phyloP scores from a whole-genome alignment of 2,113 vertebrate species.

The Phaethornis superciliosus region DNA sequence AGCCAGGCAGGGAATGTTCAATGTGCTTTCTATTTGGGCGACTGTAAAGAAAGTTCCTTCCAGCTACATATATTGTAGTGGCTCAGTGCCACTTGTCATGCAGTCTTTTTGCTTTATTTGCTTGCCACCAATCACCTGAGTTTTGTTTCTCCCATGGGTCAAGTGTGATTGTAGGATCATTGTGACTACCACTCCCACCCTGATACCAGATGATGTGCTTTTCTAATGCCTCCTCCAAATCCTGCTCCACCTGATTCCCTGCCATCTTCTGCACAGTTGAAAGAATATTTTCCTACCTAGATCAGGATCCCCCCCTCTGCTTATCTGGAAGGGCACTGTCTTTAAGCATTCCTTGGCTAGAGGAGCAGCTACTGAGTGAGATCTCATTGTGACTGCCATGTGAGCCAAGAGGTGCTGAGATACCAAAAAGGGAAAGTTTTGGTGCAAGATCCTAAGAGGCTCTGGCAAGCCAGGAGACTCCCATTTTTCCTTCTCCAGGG shows the following conservation, averaged over 20 bases:
- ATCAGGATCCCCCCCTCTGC: neutral
- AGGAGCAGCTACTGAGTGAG: neutral
- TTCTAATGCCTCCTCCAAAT: neutral
- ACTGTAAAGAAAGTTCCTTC: neutral
- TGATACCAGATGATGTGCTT: neutral
- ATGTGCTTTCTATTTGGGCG: no score
- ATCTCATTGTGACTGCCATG: neutral
- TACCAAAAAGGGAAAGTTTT: neutral
- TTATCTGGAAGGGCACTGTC: neutral
- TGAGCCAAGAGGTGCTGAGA: neutral
- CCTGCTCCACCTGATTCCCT: neutral
- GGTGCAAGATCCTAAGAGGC: neutral
- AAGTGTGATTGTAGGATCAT: neutral
- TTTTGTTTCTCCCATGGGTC: neutral
- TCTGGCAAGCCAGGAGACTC: neutral
- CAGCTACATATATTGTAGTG: neutral
- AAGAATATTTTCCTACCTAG: neutral
- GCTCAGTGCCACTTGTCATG: neutral
- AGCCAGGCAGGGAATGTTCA: neutral
- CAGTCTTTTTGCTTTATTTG: neutral
- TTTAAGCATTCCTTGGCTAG: neutral
- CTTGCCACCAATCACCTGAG: neutral
- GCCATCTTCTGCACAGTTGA: neutral
- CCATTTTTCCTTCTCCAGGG: neutral
- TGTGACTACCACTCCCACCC: neutral